Evolutionary conservation across 2,797 vertebrate species (phyloP).

Genomic region (Lophius americanus): DNA sequence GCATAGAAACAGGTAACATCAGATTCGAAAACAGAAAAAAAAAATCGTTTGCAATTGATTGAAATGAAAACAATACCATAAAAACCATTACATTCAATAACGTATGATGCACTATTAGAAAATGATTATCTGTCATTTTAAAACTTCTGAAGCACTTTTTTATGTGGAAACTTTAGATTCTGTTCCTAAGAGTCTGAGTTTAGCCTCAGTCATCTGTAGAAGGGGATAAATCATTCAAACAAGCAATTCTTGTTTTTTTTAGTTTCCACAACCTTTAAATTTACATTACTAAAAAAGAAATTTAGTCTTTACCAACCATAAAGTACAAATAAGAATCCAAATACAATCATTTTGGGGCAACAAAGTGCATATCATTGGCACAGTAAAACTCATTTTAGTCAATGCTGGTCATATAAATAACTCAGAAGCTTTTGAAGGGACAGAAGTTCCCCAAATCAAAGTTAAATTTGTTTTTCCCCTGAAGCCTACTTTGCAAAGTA

Average conservation of each 20-base stretch:
- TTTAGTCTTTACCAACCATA: slow-evolving; percentile 72
- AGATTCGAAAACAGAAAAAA: slow-evolving; percentile 63
- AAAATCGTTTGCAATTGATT: slow-evolving; percentile 62
- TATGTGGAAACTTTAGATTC: slow-evolving; percentile 43
- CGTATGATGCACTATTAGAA: slow-evolving; percentile 70
- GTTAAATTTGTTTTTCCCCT: slow-evolving; percentile 59
- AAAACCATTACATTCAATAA: slow-evolving; percentile 85
- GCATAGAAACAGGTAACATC: slow-evolving; percentile 80
- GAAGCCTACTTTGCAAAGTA: slow-evolving; percentile 67
- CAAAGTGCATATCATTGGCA: slow-evolving; percentile 80
- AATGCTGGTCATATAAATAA: slow-evolving; percentile 81
- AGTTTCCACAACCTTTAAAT: slow-evolving; percentile 71
- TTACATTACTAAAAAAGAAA: slow-evolving; percentile 65
- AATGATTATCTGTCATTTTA: slow-evolving; percentile 76
- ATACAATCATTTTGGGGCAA: slow-evolving; percentile 74
- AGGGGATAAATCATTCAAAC: slow-evolving; percentile 55
- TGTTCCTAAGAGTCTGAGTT: slow-evolving; percentile 59
- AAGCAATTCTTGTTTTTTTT: slow-evolving; percentile 48
- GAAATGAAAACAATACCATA: slow-evolving; percentile 71
- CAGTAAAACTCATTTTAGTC: slow-evolving; percentile 71
- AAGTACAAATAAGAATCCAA: slow-evolving; percentile 71
- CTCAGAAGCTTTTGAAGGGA: slow-evolving; percentile 61
- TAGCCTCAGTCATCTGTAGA: slow-evolving; percentile 52
- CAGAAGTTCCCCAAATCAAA: slow-evolving; percentile 53
- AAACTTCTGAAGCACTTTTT: slow-evolving; percentile 58